Percentiles rank a stretch among this genome's conserved stretches.
Evolutionary conservation across 2,113 vertebrate species (phyloP).

Genomic region (Proterorhinus semilunaris): DNA sequence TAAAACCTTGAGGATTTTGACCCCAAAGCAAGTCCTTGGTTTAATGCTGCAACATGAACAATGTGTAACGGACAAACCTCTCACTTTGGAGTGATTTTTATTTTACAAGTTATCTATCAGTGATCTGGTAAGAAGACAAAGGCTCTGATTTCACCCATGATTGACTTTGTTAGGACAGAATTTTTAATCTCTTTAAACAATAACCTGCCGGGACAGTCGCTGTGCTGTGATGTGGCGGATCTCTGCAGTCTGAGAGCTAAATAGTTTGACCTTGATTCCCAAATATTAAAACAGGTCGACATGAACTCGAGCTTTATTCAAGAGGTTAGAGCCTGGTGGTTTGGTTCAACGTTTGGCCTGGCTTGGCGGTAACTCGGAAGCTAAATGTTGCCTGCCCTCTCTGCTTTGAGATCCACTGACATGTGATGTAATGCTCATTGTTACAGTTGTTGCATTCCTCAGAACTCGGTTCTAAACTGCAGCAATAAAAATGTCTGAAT

Average conservation of each 20-base stretch:
- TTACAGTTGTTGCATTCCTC: conserved; percentile 8
- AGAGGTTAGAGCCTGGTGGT: too few relatives aligned
- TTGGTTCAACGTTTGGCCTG: too few relatives aligned
- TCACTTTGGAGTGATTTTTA: conserved; percentile 31
- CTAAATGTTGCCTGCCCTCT: too few relatives aligned
- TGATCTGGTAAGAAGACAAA: conserved; percentile 54
- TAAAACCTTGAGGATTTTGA: too few relatives aligned
- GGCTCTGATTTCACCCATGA: conserved; percentile 59
- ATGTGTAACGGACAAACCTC: conserved; percentile 9
- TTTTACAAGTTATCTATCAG: conserved; percentile 37
- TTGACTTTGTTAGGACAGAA: conserved; percentile 51
- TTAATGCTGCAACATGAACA: background rate
- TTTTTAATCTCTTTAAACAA: conserved; percentile 63
- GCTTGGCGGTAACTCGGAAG: too few relatives aligned
- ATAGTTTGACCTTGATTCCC: too few relatives aligned
- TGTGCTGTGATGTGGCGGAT: too few relatives aligned
- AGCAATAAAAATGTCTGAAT: conserved; percentile 6
- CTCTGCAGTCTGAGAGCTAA: too few relatives aligned
- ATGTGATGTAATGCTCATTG: background rate
- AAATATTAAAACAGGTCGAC: too few relatives aligned
- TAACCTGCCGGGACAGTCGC: conserved; percentile 55
- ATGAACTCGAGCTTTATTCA: too few relatives aligned
- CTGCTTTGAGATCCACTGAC: background rate
- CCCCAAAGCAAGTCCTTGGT: too few relatives aligned
- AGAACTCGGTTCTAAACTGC: background rate